phyloP scores from a whole-genome alignment of 2,888 invertebrate genomes.

The Eurois occulta region DNA sequence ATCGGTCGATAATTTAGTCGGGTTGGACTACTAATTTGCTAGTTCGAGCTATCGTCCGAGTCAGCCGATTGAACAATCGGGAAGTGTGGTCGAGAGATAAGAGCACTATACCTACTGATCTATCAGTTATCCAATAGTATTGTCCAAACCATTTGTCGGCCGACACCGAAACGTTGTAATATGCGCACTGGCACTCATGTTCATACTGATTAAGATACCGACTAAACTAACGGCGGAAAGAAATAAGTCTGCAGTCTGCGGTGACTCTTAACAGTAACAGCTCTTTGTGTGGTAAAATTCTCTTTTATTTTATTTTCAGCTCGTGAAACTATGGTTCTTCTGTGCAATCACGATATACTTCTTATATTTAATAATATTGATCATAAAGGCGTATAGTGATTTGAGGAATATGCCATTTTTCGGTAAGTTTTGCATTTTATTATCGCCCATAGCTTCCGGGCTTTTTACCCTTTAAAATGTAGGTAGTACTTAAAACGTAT shows the following conservation, averaged over 20 bases:
- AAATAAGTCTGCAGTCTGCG: background rate
- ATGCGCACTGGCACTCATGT: background rate
- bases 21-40: no score
- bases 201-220: background rate
- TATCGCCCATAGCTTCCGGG: background rate
- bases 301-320: conserved; percentile 88
- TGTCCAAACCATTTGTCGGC: no score
- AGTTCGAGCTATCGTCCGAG: no score
- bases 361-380: conserved; percentile 95
- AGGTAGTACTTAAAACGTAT: background rate
- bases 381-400: conserved; percentile 98
- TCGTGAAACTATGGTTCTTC: conserved; percentile 97
- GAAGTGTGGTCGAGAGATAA: no score
- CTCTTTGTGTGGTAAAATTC: background rate
- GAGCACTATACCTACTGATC: no score
- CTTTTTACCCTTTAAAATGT: background rate
- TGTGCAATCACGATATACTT: conserved; percentile 95
- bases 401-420: conserved; percentile 99
- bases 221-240: background rate
- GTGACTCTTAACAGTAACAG: background rate
- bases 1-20: no score
- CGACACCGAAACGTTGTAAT: background rate
- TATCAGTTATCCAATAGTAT: no score
- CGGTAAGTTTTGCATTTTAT: conserved; percentile 91
- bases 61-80: no score